Base-by-base conservation (phyloP, 2,797 vertebrate species). In the Typhlichthys subterraneus region DNA sequence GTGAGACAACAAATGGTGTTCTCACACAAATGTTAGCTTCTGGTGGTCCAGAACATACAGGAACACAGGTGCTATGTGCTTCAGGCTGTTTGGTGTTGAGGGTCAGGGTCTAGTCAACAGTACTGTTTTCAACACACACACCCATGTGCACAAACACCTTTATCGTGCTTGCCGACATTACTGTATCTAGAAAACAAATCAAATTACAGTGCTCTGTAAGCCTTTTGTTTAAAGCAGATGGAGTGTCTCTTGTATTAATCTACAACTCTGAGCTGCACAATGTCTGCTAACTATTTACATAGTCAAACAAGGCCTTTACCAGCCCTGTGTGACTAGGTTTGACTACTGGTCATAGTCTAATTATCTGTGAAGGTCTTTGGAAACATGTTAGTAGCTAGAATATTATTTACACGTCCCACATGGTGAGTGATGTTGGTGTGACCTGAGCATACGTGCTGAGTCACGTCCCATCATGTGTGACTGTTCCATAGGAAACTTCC, bases 391-490 rank as follows among this genome's bases (percentile, higher is more conserved):
- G 7, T 53, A 10, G 17, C 11, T 8, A 11, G 11, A 19, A 23
- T 53, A 17, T 23, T 15, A 23, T 38, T 38, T 38, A 8, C 33
- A 38, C 73, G 17, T 49, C 52, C 50, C 1, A 19, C 42, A 13
- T 56, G 56, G 29, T 85, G 82, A 86, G 63, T 70, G 73, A 83
- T 73, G 70, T 8, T 69, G 46, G 80, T 75, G 81, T 83, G 84
- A 84, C 79, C 49, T 48, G 0, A 81, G 67, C 77, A 77, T 23
- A 23, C 73, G 72, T 57, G 84, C 85, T 87, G 85, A 89, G 80
- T 89, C 84, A 83, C 64, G 67, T 61, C 73, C 71, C 84, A 81
- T 6, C 82, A 73, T 46, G 63, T 79, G 80, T 80, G 81, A 82
- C 62, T 72, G 67, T 59, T 42, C 17, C 48, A 65, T 58, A 73